These are phyloP conservation scores for Columba janthina DNA, from an alignment of 2,113 vertebrate genomes.

Conservation along the genomic window DNA sequence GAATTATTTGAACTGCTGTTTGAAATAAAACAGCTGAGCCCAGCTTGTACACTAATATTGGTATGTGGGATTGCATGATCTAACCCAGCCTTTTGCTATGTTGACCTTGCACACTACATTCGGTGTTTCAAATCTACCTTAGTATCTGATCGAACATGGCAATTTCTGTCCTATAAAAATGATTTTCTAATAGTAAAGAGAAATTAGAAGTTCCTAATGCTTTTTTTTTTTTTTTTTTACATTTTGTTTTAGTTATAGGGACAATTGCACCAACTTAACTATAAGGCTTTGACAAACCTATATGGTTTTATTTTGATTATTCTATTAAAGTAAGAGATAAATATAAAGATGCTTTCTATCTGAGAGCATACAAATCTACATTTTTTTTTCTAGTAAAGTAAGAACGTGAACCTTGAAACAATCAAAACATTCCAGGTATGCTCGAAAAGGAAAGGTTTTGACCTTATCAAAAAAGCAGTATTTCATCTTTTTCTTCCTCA, in stretches of 20 bases:
- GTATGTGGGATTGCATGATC: background rate
- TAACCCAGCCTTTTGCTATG: background rate
- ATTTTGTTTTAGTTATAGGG: background rate
- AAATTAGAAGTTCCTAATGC: background rate
- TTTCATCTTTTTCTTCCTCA: slow-evolving; percentile 1
- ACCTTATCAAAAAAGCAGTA: background rate
- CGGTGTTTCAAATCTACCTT: background rate
- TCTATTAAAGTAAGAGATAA: background rate
- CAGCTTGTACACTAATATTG: background rate
- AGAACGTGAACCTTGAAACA: background rate
- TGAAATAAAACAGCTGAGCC: background rate
- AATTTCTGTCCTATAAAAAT: background rate
- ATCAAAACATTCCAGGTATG: background rate
- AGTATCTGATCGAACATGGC: background rate
- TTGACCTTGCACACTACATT: background rate
- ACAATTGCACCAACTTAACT: background rate
- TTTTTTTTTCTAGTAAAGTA: background rate
- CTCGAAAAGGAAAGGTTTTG: slow-evolving; percentile 15
- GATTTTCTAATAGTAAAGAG: background rate
- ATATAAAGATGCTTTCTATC: background rate
- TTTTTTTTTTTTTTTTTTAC: too few species aligned
- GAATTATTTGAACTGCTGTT: background rate
- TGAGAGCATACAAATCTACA: background rate
- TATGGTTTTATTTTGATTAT: background rate
- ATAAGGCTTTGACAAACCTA: background rate